Base-by-base conservation (phyloP, 2,888 invertebrate species). In the Cheilosia grossa region DNA sequence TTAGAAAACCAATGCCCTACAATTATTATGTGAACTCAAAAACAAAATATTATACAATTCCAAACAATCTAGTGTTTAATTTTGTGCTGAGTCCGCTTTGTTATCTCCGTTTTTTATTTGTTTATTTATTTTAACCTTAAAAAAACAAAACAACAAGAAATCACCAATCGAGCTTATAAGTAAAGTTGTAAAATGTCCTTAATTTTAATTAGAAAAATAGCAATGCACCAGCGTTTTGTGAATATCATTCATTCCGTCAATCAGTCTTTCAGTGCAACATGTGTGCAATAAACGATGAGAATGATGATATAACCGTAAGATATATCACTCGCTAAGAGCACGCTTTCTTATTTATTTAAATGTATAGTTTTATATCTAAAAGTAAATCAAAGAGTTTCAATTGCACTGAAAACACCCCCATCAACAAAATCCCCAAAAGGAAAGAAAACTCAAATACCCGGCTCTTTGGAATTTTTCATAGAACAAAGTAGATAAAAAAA, bases 301-400 rank as follows among this genome's bases (percentile, higher is more conserved):
- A 54, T 53, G 63, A 58, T 63, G 61, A 58, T 59, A 13, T 37
- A 40, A 56, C 5, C 40, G 17, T 54, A 47, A 75, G 49, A 58
- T 66, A 49, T 75, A 53, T 49, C 54, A 74, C 61, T 75, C 67
- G 54, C 67, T 51, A 64, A 49, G 33, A 63, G 53, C 81, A 81
- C 77, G 44, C 73, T 64, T 81, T 75, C 75, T 75, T 75, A 81
- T 81, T 75, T 81, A 81, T 81, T 74, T 69, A 75, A 47, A 42
- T 74, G 24, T 54, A 21, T 42, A 63, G 53, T 61, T 47, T 63
- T 73, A 73, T 54, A 42, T 54, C 19, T 15, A 24, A 44, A 9
- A 27, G 15, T 21, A 47, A 37, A 51, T 13, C 51, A 47, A 24
- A 40, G n/a, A 75, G 58, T 69, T 69, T 77, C 59, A 61, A 79